Evolutionary conservation across 1,140 invertebrate genomes (phyloP).

Genomic region (Chrysomallon squamiferum): DNA sequence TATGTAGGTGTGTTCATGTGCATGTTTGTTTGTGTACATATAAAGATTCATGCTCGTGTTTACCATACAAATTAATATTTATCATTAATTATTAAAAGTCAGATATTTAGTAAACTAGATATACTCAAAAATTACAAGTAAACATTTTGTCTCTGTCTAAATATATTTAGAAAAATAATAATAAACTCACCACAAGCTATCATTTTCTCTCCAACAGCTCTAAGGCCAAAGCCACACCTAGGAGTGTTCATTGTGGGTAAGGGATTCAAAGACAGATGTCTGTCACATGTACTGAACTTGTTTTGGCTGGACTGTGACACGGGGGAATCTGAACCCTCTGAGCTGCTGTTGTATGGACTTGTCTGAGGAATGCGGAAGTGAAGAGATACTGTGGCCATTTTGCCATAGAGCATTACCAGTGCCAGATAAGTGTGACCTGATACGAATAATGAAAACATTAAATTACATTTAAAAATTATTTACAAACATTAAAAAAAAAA

Average conservation of each 20-base stretch:
- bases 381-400: constrained; percentile 72
- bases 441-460: too few relatives aligned
- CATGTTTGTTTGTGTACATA: too few relatives aligned
- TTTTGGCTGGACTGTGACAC: neutral
- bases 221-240: constrained; percentile 78
- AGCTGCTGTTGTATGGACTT: constrained; percentile 22
- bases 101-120: too few relatives aligned
- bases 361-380: constrained; percentile 61
- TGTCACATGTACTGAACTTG: constrained; percentile 58
- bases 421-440: constrained; percentile 39
- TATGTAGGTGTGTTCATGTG: too few relatives aligned
- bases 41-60: too few relatives aligned
- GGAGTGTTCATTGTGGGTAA: constrained; percentile 74
- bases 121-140: too few relatives aligned
- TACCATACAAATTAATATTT: neutral
- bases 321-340: constrained; percentile 30
- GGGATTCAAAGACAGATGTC: constrained; percentile 67
- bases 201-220: constrained; percentile 72
- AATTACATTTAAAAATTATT: neutral
- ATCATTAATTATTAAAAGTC: too few relatives aligned
- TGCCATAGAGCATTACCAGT: constrained; percentile 71
- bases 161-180: too few relatives aligned
- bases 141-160: too few relatives aligned
- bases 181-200: constrained; percentile 75
- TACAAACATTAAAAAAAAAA: neutral